Conservation (phyloP, 2,888 invertebrate genomes). For the Cheilosia vernalis region DNA sequence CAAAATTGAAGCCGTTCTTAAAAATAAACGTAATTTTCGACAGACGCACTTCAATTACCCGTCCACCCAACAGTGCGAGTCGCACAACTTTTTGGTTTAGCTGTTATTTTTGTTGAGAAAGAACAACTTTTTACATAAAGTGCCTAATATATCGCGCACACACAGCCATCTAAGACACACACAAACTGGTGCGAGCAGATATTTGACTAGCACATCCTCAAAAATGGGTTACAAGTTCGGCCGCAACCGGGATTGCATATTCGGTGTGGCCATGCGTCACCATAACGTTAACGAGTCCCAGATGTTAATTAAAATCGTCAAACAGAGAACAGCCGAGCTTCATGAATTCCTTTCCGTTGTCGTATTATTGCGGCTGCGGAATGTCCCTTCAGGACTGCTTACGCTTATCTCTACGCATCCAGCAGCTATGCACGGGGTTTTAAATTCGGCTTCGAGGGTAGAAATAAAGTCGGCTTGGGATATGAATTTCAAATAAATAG, state of each 20-base stretch:
- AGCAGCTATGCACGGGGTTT: not conserved
- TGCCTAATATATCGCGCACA: not conserved
- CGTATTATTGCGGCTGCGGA: not conserved
- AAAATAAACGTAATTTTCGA: not conserved
- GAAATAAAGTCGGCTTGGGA: not conserved
- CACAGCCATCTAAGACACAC: not conserved
- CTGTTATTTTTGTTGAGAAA: not conserved
- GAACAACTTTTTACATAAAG: slow-evolving; percentile 17
- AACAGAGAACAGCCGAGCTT: not conserved
- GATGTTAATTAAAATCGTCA: slow-evolving; percentile 36
- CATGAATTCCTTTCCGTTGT: slow-evolving; percentile 5
- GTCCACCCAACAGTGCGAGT: not conserved
- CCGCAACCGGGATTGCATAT: not conserved
- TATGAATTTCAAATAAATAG: slow-evolving; percentile 22
- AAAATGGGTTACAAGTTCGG: not conserved
- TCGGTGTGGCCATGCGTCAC: slow-evolving; percentile 13
- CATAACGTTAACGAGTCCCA: slow-evolving; percentile 6
- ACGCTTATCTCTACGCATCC: slow-evolving; percentile 11
- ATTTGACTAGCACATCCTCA: slow-evolving; percentile 7
- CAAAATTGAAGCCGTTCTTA: not conserved
- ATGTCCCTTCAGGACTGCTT: not conserved
- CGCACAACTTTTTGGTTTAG: not conserved
- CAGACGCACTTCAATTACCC: slow-evolving; percentile 7
- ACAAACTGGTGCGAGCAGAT: not conserved
- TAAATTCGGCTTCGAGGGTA: not conserved